Conservation (phyloP, 2,888 invertebrate species). For the Acrobeloides nanus region DNA sequence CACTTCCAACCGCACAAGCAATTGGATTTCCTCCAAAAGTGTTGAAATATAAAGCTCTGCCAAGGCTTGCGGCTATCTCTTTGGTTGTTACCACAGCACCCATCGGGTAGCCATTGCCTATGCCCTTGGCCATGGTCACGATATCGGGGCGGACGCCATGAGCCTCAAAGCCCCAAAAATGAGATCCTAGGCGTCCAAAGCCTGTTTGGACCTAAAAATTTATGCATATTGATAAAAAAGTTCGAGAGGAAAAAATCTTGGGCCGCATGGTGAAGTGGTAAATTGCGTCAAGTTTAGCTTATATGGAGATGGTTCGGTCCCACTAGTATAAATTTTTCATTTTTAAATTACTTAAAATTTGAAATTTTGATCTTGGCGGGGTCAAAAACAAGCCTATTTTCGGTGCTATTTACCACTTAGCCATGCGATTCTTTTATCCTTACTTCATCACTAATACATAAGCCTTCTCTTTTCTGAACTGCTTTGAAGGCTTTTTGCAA, state of each 20-base stretch:
- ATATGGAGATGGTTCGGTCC: too few species aligned
- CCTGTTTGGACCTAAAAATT: constrained; percentile 73
- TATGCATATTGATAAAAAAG: too few species aligned
- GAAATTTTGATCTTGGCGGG: too few species aligned
- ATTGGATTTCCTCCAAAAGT: constrained; percentile 92
- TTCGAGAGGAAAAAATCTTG: too few species aligned
- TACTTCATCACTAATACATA: constrained; percentile 82
- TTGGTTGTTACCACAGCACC: constrained; percentile 88
- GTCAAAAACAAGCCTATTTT: too few species aligned
- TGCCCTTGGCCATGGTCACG: constrained; percentile 82
- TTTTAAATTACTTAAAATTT: too few species aligned
- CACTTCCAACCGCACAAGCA: constrained; percentile 75
- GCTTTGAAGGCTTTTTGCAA: constrained; percentile 72
- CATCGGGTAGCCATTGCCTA: constrained; percentile 73
- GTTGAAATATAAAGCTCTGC: constrained; percentile 76
- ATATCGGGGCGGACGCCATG: constrained; percentile 84
- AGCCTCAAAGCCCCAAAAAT: constrained; percentile 89
- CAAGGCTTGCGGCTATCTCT: constrained; percentile 73
- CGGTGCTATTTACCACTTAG: too few species aligned
- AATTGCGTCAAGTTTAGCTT: too few species aligned
- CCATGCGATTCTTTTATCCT: too few species aligned
- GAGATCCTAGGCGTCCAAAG: constrained; percentile 84
- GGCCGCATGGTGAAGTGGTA: too few species aligned
- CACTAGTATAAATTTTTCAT: too few species aligned
- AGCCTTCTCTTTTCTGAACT: constrained; percentile 73